phyloP scores from a whole-genome alignment of 2,797 vertebrate species.

The Sebastes dallii region DNA sequence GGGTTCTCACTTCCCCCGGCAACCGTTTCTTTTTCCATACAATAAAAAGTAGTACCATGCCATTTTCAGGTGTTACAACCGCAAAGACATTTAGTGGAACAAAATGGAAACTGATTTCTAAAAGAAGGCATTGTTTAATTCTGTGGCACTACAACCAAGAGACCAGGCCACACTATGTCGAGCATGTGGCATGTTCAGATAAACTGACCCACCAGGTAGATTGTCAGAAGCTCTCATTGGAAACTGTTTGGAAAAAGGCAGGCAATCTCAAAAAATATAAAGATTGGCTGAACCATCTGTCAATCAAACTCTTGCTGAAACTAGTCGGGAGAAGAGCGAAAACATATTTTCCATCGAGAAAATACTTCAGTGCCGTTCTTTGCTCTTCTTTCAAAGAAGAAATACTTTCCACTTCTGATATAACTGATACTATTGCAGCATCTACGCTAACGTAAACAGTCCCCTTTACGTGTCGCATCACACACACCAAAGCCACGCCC shows the following conservation, averaged over 20 bases:
- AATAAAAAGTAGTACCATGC: constrained; percentile 17
- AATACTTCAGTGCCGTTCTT: background rate
- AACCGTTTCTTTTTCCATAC: constrained; percentile 30
- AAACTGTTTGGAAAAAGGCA: too few species aligned
- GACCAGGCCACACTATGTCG: background rate
- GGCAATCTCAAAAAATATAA: too few species aligned
- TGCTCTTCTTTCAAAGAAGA: too few species aligned
- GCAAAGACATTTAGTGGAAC: constrained; percentile 3
- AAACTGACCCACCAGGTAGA: fast-evolving
- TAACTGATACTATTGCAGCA: background rate
- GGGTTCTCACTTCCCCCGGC: background rate
- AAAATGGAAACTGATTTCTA: constrained; percentile 10
- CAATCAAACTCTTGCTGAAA: background rate
- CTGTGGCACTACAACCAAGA: constrained; percentile 1
- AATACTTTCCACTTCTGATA: background rate
- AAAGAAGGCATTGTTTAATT: constrained; percentile 23
- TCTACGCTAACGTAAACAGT: background rate
- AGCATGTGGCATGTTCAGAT: background rate
- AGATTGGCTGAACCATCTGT: background rate
- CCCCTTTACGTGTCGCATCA: background rate
- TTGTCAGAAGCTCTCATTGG: too few species aligned
- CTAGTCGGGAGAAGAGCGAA: background rate
- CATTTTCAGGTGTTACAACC: constrained; percentile 10
- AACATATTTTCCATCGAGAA: background rate
- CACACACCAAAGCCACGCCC: fast-evolving